Conservation (phyloP, 2,888 invertebrate species). For the Itoplectis maculator region DNA sequence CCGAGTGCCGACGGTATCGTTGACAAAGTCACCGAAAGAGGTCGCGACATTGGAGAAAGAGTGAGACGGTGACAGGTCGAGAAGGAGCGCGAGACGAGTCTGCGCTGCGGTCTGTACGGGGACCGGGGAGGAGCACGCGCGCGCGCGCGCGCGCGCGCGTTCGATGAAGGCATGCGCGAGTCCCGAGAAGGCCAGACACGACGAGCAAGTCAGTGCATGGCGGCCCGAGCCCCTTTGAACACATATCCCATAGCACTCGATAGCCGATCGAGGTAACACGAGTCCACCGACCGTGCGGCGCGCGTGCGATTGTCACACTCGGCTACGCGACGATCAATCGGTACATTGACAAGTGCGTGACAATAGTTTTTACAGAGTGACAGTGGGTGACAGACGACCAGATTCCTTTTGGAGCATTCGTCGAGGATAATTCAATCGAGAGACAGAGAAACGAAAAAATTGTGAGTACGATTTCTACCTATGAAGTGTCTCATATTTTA, state of each 20-base stretch:
- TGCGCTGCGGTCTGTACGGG: conserved; percentile 31
- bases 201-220: conserved; percentile 79
- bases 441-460: neutral
- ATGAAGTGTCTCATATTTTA: neutral
- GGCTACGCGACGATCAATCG: conserved; percentile 33
- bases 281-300: conserved; percentile 52
- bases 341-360: conserved; percentile 54
- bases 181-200: conserved; percentile 72
- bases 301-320: conserved; percentile 44
- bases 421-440: conserved; percentile 51
- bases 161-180: conserved; percentile 78
- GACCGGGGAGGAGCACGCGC: conserved; percentile 40
- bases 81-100: conserved; percentile 46
- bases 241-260: conserved; percentile 71
- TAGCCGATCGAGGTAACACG: conserved; percentile 63
- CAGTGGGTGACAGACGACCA: conserved; percentile 42
- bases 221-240: conserved; percentile 79
- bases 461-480: conserved; percentile 41
- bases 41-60: conserved; percentile 30
- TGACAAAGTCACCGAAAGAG: neutral
- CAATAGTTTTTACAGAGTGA: conserved; percentile 50
- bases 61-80: conserved; percentile 9
- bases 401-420: conserved; percentile 47
- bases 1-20: neutral
- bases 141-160: conserved; percentile 60